Conservation (phyloP, 2,888 invertebrate species). For the Escarpia spicata region DNA sequence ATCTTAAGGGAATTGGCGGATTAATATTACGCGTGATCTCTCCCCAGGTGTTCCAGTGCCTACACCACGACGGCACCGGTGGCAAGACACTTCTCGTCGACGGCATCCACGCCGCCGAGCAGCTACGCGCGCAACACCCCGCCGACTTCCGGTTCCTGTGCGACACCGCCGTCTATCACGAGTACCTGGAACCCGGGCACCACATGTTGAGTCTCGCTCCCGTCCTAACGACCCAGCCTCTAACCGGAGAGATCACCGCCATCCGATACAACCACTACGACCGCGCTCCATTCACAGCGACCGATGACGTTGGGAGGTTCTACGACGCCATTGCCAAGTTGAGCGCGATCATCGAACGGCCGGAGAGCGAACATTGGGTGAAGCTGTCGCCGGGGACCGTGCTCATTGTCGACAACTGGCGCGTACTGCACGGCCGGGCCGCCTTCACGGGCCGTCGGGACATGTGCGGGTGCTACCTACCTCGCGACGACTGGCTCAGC, state of each 20-base stretch:
- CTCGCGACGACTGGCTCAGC: slow-evolving; percentile 70
- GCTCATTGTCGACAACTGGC: slow-evolving; percentile 81
- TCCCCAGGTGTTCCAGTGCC: slow-evolving; percentile 39
- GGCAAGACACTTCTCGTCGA: slow-evolving; percentile 81
- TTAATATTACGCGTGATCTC: not conserved
- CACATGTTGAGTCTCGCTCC: slow-evolving; percentile 43
- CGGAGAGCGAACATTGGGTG: slow-evolving; percentile 65
- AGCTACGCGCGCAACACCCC: slow-evolving; percentile 68
- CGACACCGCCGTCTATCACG: slow-evolving; percentile 71
- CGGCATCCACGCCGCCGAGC: slow-evolving; percentile 76
- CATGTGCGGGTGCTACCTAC: slow-evolving; percentile 79
- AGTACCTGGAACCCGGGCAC: slow-evolving; percentile 68
- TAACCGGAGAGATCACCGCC: slow-evolving; percentile 71
- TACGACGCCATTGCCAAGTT: slow-evolving; percentile 67
- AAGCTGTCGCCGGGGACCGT: slow-evolving; percentile 74
- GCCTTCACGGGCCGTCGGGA: slow-evolving; percentile 76
- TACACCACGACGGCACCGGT: slow-evolving; percentile 71
- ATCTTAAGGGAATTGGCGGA: not conserved
- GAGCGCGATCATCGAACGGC: slow-evolving; percentile 42
- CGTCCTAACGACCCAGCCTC: slow-evolving; percentile 52
- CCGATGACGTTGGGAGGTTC: slow-evolving; percentile 71
- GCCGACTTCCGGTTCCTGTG: slow-evolving; percentile 69
- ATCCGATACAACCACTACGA: slow-evolving; percentile 80
- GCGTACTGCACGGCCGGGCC: slow-evolving; percentile 79
- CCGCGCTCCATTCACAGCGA: slow-evolving; percentile 72